Conservation (phyloP, 2,113 vertebrate species). For the Cyphomyrus plagiostoma region DNA sequence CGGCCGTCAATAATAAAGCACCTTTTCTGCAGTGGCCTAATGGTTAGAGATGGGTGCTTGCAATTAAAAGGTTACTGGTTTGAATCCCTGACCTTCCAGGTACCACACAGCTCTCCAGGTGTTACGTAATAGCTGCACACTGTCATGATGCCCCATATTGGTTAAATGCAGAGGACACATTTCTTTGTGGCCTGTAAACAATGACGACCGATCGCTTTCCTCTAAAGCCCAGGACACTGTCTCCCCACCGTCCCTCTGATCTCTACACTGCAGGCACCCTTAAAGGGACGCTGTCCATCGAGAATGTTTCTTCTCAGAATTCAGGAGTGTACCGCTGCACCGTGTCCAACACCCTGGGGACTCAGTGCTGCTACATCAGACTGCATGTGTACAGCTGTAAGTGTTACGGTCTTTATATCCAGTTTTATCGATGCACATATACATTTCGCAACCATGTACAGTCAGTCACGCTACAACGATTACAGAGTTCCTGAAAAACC, state of each 20-base stretch:
- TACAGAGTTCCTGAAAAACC: neutral
- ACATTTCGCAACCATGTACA: neutral
- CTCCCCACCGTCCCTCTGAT: neutral
- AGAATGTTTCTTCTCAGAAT: conserved; percentile 57
- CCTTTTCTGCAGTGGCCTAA: too few relatives aligned
- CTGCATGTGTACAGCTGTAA: conserved; percentile 58
- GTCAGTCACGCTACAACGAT: neutral
- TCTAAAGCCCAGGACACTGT: neutral
- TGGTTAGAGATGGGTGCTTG: too few relatives aligned
- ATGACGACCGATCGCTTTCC: neutral
- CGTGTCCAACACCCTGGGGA: conserved; percentile 57
- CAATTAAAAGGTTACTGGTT: too few relatives aligned
- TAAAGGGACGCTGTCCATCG: conserved; percentile 50
- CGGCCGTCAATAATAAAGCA: too few relatives aligned
- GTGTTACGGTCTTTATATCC: conserved; percentile 7
- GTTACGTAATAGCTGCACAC: too few relatives aligned
- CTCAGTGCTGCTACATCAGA: conserved; percentile 61
- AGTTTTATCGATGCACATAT: neutral
- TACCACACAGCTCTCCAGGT: too few relatives aligned
- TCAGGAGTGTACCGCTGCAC: conserved; percentile 69
- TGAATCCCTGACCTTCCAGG: too few relatives aligned
- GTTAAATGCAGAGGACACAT: too few relatives aligned
- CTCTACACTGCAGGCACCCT: conserved; percentile 38
- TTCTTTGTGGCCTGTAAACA: neutral
- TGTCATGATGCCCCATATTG: too few relatives aligned